A percentile compares a stretch with the other conserved stretches of the same genome.
phyloP scores from a whole-genome alignment of 2,113 vertebrate species.

The Chamaea fasciata region DNA sequence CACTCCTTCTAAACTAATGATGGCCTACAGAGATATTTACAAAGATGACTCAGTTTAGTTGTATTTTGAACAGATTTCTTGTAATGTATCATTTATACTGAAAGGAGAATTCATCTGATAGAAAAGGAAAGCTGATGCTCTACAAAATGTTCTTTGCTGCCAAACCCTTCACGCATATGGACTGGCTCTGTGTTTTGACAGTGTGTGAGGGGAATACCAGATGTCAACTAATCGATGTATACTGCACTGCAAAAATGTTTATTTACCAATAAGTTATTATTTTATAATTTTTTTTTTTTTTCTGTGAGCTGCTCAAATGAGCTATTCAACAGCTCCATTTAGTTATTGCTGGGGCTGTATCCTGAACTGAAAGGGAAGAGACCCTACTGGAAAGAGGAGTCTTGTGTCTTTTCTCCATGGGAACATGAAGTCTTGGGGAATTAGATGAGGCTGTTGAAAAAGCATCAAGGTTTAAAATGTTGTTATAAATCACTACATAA shows the following conservation, averaged over 20 bases:
- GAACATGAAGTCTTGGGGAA: neutral
- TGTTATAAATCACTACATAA: conserved; percentile 5
- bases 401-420: neutral
- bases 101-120: neutral
- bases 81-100: neutral
- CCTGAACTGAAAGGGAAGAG: neutral
- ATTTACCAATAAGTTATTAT: neutral
- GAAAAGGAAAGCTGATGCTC: neutral
- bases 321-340: neutral
- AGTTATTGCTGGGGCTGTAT: neutral
- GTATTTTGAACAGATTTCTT: conserved; percentile 17
- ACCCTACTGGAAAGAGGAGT: neutral
- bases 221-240: conserved; percentile 27
- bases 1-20: neutral
- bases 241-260: neutral
- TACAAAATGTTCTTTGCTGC: neutral
- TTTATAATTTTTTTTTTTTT: neutral
- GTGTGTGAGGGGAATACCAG: neutral
- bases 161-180: neutral
- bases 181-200: conserved; percentile 2
- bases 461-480: neutral
- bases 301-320: neutral
- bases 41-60: neutral
- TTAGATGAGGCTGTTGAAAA: neutral
- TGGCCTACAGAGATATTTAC: neutral